A percentile compares a stretch with the other conserved stretches of the same genome.
These are phyloP conservation scores for Zaprionus nigranus DNA, from an alignment of 1,140 invertebrate genomes.

Conservation along the genomic window DNA sequence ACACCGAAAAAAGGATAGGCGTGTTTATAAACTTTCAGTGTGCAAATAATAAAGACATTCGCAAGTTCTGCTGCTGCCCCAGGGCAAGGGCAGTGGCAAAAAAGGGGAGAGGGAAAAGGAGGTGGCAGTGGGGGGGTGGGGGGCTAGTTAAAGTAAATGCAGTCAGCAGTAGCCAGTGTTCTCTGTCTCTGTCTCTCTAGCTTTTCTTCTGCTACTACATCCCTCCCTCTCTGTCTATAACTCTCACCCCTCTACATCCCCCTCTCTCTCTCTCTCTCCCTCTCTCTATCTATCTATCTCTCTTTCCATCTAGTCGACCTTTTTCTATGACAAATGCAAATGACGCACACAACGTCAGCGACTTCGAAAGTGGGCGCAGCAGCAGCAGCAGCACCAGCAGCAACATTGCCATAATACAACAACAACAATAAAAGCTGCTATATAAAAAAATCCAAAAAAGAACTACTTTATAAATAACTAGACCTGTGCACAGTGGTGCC, in stretches of 20 bases:
- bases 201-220: not conserved
- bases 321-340: conserved; percentile 74
- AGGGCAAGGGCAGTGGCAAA: not conserved
- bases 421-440: not conserved
- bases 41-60: conserved; percentile 68
- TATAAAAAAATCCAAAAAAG: conserved; percentile 24
- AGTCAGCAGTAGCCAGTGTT: not conserved
- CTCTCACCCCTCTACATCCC: too few species aligned
- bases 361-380: conserved; percentile 49
- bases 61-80: conserved; percentile 20
- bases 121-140: not conserved
- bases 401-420: conserved; percentile 6
- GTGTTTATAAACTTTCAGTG: conserved; percentile 60
- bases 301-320: conserved; percentile 32
- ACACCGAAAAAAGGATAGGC: conserved; percentile 53
- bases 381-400: conserved; percentile 1
- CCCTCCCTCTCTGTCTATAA: too few species aligned
- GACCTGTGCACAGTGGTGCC: conserved; percentile 8
- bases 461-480: conserved; percentile 17
- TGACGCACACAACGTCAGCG: conserved; percentile 55
- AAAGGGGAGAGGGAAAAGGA: not conserved
- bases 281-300: too few species aligned
- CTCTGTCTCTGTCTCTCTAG: not conserved
- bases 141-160: not conserved
- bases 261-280: not conserved